These are phyloP conservation scores for Hirundichthys speculiger DNA, from an alignment of 2,113 vertebrate genomes.

Conservation along the genomic window DNA sequence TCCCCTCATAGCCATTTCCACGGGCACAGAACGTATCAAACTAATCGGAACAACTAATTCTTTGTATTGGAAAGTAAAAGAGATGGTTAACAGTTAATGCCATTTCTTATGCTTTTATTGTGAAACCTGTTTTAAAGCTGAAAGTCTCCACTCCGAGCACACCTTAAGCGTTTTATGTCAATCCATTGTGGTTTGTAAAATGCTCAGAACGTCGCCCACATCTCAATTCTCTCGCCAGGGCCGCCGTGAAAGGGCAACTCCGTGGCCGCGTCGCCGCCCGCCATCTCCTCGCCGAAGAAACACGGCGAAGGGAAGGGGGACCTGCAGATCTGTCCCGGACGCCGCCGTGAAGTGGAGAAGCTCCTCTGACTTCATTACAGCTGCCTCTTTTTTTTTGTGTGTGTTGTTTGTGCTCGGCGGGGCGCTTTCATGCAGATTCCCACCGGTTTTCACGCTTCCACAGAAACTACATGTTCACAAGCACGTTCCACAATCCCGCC, in stretches of 20 bases:
- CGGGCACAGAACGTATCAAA: too few species aligned
- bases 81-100: too few species aligned
- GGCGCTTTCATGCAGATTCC: slow-evolving; percentile 25
- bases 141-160: too few species aligned
- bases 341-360: slow-evolving; percentile 83
- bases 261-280: slow-evolving; percentile 75
- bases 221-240: slow-evolving; percentile 80
- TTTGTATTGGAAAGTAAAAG: too few species aligned
- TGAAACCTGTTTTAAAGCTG: too few species aligned
- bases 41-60: too few species aligned
- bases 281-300: slow-evolving; percentile 84
- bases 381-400: neutral
- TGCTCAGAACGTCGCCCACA: too few species aligned
- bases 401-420: neutral
- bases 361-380: neutral
- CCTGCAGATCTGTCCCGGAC: slow-evolving; percentile 82
- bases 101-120: too few species aligned
- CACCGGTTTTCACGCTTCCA: slow-evolving; percentile 29
- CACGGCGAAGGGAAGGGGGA: slow-evolving; percentile 82
- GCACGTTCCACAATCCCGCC: slow-evolving; percentile 26
- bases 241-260: slow-evolving; percentile 84
- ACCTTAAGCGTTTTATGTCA: too few species aligned
- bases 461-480: slow-evolving; percentile 16
- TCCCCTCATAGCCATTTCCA: too few species aligned
- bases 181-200: too few species aligned